phyloP scores from a whole-genome alignment of 1,140 invertebrate genomes.

The Cecropterus lyciades region DNA sequence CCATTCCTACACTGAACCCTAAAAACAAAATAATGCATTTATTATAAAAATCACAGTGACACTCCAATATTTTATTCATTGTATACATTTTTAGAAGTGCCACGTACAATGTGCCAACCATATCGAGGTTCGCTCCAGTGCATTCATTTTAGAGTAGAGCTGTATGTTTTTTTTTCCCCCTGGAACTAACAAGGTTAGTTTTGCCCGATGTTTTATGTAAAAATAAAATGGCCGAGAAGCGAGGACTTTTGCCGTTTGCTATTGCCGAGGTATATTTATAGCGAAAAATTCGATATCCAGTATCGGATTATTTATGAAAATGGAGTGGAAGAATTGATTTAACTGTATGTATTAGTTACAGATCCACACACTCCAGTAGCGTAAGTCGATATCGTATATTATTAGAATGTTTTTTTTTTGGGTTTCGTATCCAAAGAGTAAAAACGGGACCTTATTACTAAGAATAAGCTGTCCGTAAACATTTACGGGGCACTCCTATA shows the following conservation, averaged over 20 bases:
- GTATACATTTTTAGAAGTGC: slow-evolving; percentile 1
- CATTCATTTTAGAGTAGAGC: slow-evolving; percentile 19
- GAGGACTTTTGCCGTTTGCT: slow-evolving; percentile 5
- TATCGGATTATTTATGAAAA: not conserved
- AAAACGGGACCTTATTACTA: too few species aligned
- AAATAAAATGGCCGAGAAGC: slow-evolving; percentile 11
- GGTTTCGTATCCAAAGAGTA: too few species aligned
- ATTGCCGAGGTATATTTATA: not conserved
- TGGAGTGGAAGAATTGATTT: not conserved
- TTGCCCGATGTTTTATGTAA: slow-evolving; percentile 15
- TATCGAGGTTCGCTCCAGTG: not conserved
- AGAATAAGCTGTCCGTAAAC: too few species aligned
- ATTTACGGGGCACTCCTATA: too few species aligned
- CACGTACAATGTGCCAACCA: slow-evolving; percentile 6
- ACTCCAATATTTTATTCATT: slow-evolving; percentile 2
- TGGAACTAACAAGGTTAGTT: slow-evolving; percentile 17
- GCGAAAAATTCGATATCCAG: not conserved
- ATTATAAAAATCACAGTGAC: not conserved
- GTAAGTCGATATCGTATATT: too few species aligned
- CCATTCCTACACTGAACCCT: too few species aligned
- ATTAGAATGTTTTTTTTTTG: too few species aligned
- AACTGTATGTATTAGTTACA: too few species aligned
- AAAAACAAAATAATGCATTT: too few species aligned
- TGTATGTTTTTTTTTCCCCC: slow-evolving; percentile 4
- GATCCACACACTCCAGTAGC: too few species aligned